Base-by-base conservation (phyloP, 2,888 invertebrate genomes). In the Rhagium mordax region DNA sequence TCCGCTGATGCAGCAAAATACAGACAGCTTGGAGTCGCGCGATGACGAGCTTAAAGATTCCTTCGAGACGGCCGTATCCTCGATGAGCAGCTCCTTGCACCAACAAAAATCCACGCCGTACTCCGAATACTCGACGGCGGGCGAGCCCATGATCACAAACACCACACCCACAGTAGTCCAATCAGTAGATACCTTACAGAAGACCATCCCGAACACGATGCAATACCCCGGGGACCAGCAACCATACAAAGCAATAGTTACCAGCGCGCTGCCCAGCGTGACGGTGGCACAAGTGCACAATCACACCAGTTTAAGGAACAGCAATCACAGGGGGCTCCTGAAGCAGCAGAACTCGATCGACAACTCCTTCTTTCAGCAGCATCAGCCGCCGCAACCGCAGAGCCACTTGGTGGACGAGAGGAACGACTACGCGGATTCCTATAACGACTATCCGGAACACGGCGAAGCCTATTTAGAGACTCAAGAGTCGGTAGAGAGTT, bases 41-140 rank as follows among this genome's bases (percentile, higher is more conserved):
- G 90, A 91, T 74, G 91, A 91, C 78, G 90, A 90, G 68, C 80
- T 89, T 64, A 89, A 89, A 77, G 90, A 90, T 77, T 90, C 91
- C 0, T 90, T 90, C 79, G 91, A 91, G 74, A 90, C 90, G 15
- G 90, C 89, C 1, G 86, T 89, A 53, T 90, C 88, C 57, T 90
- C 89, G 27, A 84, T 88, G 49, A 87, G 85, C 77, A 86, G 86
- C 67, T 86, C 87, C 27, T 83, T 88, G 67, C 84, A 85, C 55
- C 89, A 88, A 76, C 84, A 84, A 47, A 88, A 87, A 62, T 83
- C 78, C 29, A 67, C 80, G 68, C 70, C 79, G 27, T 82, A 82
- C 75, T 74, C 79, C 68, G 79, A 82, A 62, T 82, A 82, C 74
- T 75, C 83, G 24, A 79, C 75, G 18, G 75, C 81, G 41, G 76